Base-by-base conservation (phyloP, 2,888 invertebrate species). In the Stegana nigrithorax region DNA sequence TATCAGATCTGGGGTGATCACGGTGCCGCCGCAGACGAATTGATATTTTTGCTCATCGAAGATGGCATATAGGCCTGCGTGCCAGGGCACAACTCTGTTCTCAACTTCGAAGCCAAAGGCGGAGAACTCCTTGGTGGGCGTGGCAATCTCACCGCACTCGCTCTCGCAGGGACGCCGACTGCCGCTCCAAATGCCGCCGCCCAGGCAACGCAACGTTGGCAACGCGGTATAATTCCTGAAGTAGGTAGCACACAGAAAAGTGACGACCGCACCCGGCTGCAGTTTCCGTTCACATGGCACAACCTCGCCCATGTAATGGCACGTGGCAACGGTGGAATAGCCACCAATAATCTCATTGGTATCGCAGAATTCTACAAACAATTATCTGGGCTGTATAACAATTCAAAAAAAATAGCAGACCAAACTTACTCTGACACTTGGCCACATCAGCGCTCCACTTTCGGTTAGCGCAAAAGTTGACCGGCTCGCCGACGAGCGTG, bases 41-140 rank as follows among this genome's bases (percentile, higher is more conserved):
- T 64, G 68, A 14, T 65, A 71, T 23, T 55, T n/a, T 45, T 42
- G 64, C 55, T 76, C 75, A 32, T 32, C 65, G 63, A 60, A 67
- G 60, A 32, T 39, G 4, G 44, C 61, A 32, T 76, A 76, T 36
- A 76, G 55, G 12, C 69, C 80, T 27, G 80, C 62, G 5, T 76
- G 75, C 75, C 75, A 76, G 8, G 75, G 75, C 8, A 80, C 78
- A 4, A 67, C 67, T 0, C 68, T 69, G 23, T 80, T 80, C 45
- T 78, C 72, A 6, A 72, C 58, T 2, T 73, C 62, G 23, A 68
- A 67, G 0, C 80, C 75, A 17, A 44, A 14, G 17, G 70, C 68
- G 1, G 75, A 71, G 62, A 78, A 76, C n/a, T 66, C 60, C 25
- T 65, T 73, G 4, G 66, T 67, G 23, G 75, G 80, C 8, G 73